Base-by-base conservation (phyloP, 2,113 vertebrate species). In the Neofelis nebulosa region DNA sequence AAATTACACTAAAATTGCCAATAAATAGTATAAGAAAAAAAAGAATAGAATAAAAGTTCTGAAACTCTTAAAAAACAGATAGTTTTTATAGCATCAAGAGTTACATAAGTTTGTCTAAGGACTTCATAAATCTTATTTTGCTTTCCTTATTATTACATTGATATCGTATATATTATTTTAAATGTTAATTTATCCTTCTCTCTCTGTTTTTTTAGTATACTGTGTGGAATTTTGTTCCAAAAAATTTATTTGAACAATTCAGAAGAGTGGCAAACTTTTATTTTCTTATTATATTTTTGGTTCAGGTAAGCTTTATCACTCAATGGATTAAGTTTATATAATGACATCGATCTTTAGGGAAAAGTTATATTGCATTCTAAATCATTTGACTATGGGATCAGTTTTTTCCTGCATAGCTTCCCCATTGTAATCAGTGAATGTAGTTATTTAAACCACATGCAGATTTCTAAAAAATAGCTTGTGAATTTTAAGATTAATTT, bases 261-360 rank as follows among this genome's bases (percentile, higher is more conserved):
- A 99, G 99, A 99, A 99, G 99, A 98, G 99, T 99, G 98, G 99
- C 99, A 98, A 99, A 99, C 98, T 99, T 99, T 98, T 99, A 99
- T 98, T 99, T 99, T 98, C 99, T 99, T 98, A 99, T 99, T 94
- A 99, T 99, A 98, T 99, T 99, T 99, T 99, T 99, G 96, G 99
- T 99, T 98, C 99, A 99, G 99, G 99, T 99, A 99, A 99, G 99
- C 97, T 97, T 96, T 95, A 79, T 97, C 31, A 89, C 21, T 96
- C 7, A 71, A 9, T 85, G 89, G n/a, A 82, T 93, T 97, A 89
- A 73, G 29, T 69, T 86, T 96, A 50, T 95, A 85, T 80, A 83
- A 27, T 79, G n/a, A 18, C 63, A 66, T 78, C 25, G 93, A 4
- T 95, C 63, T 95, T 97, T 16, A 95, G n/a, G 25, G 41, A 82